Percentiles rank a stretch among this genome's conserved stretches.
phyloP scores from a whole-genome alignment of 2,797 vertebrate species.

The Jordanella pulchra region DNA sequence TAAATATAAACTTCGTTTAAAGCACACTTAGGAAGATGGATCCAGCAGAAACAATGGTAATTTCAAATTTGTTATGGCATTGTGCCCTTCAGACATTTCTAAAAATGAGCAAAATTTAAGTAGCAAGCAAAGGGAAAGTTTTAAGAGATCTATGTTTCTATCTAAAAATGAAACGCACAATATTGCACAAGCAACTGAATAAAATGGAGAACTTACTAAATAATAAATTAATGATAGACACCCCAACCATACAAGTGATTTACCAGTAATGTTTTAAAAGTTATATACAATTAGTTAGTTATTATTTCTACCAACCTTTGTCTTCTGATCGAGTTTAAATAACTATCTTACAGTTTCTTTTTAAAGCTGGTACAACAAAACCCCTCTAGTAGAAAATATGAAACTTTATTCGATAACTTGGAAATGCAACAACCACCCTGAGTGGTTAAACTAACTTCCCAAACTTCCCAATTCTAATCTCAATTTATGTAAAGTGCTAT shows the following conservation, averaged over 20 bases:
- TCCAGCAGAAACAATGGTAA: too few species aligned
- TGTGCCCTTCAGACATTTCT: too few species aligned
- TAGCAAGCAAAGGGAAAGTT: too few species aligned
- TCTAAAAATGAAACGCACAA: too few species aligned
- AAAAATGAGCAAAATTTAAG: too few species aligned
- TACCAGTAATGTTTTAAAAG: neutral
- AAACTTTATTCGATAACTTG: conserved; percentile 42
- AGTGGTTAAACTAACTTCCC: conserved; percentile 45
- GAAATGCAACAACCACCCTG: conserved; percentile 36
- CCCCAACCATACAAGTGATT: too few species aligned
- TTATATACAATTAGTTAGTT: neutral
- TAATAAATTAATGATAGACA: neutral
- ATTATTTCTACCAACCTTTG: neutral
- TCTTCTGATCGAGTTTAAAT: neutral
- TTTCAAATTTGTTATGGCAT: neutral
- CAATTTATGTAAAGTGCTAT: conserved; percentile 72
- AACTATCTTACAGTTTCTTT: neutral
- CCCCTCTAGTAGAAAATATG: conserved; percentile 36
- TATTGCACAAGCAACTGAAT: neutral
- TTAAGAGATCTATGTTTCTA: too few species aligned
- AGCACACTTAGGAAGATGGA: neutral
- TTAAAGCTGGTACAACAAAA: conserved; percentile 11
- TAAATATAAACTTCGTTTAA: neutral
- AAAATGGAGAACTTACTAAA: neutral
- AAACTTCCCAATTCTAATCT: conserved; percentile 71